phyloP scores from a whole-genome alignment of 2,888 invertebrate species.

The Tyria jacobaeae region DNA sequence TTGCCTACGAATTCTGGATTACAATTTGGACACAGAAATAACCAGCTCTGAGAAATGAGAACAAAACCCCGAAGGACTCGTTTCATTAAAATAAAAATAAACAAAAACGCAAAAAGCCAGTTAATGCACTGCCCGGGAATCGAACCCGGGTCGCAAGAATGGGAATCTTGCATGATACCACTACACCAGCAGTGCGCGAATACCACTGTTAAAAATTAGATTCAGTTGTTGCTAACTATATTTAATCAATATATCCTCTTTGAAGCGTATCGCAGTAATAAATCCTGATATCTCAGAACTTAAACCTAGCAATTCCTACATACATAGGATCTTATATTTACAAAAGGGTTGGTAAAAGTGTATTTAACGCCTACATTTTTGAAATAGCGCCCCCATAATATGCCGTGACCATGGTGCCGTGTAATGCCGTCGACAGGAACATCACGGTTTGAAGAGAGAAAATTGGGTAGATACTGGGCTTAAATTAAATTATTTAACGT shows the following conservation, averaged over 20 bases:
- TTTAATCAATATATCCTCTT: neutral
- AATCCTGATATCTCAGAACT: neutral
- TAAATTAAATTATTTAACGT: too few relatives aligned
- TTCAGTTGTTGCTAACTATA: neutral
- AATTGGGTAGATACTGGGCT: too few relatives aligned
- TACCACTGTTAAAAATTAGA: neutral
- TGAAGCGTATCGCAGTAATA: neutral
- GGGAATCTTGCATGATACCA: slow-evolving; percentile 99
- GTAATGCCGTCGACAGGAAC: too few relatives aligned
- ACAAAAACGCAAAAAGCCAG: neutral
- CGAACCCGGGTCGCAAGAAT: slow-evolving; percentile 99
- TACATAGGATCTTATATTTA: too few relatives aligned
- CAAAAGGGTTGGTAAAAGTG: too few relatives aligned
- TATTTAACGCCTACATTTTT: too few relatives aligned
- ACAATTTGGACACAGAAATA: slow-evolving; percentile 19
- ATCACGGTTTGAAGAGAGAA: too few relatives aligned
- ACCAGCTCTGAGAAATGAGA: slow-evolving; percentile 19
- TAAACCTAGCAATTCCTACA: too few relatives aligned
- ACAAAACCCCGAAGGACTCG: neutral
- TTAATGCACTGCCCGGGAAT: slow-evolving; percentile 94
- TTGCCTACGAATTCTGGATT: slow-evolving; percentile 13
- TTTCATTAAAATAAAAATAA: slow-evolving; percentile 26
- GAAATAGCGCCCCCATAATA: too few relatives aligned
- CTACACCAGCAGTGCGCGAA: slow-evolving; percentile 96
- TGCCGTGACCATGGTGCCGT: too few relatives aligned